These are phyloP conservation scores for Aphis gossypii DNA, from an alignment of 1,140 invertebrate species.

Conservation along the genomic window DNA sequence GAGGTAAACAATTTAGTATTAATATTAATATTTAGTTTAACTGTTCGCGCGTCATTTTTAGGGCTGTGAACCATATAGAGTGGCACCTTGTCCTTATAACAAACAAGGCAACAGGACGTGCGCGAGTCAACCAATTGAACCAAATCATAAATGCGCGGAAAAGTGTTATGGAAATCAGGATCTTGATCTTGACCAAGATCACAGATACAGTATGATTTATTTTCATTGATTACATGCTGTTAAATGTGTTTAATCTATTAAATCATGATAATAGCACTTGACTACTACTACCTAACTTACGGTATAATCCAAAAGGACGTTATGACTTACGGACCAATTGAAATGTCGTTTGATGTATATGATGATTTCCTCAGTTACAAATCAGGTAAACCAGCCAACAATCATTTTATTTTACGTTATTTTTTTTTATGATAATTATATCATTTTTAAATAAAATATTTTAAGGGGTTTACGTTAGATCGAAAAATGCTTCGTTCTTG, in stretches of 20 bases:
- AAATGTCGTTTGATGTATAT: background rate
- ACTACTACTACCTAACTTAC: background rate
- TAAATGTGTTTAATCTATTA: background rate
- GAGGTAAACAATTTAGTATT: conserved; percentile 58
- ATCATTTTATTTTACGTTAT: background rate
- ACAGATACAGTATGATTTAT: background rate
- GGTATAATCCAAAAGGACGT: background rate
- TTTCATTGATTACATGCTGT: background rate
- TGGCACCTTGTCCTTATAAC: background rate
- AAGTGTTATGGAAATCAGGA: background rate
- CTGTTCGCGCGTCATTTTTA: background rate
- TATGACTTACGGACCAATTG: background rate
- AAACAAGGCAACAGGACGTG: background rate
- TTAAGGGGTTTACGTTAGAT: too few relatives aligned
- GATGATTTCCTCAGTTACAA: background rate
- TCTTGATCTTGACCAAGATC: background rate
- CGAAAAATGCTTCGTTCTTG: too few relatives aligned
- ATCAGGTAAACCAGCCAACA: background rate
- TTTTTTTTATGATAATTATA: background rate
- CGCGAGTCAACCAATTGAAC: background rate
- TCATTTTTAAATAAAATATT: background rate
- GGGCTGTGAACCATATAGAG: background rate
- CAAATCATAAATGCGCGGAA: background rate
- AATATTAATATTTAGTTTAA: background rate
- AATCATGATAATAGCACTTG: background rate